phyloP scores from a whole-genome alignment of 2,888 invertebrate genomes.

The Luffia ferchaultella region DNA sequence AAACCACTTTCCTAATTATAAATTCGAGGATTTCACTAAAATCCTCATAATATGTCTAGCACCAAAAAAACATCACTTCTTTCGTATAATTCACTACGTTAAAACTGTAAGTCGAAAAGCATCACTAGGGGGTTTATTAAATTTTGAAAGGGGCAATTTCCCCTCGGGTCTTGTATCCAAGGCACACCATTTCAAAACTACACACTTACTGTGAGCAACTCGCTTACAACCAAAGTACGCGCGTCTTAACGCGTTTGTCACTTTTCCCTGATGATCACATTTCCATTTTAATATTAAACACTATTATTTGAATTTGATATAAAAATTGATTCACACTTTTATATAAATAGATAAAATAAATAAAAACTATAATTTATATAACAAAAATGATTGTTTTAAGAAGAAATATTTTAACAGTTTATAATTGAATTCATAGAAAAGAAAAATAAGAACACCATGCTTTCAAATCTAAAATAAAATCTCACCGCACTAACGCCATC shows the following conservation, averaged over 20 bases:
- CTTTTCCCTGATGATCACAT: constrained; percentile 51
- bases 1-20: too few species aligned
- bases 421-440: too few species aligned
- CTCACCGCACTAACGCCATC: too few species aligned
- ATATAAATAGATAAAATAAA: background rate
- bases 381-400: too few species aligned
- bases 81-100: background rate
- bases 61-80: too few species aligned
- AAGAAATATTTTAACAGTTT: too few species aligned
- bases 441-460: too few species aligned
- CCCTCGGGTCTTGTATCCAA: background rate
- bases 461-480: too few species aligned
- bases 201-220: constrained; percentile 65
- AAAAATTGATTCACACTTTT: background rate
- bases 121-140: background rate
- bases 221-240: constrained; percentile 66
- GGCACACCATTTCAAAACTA: constrained; percentile 23
- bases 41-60: too few species aligned
- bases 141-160: background rate
- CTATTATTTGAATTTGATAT: too few species aligned
- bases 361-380: background rate
- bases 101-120: background rate
- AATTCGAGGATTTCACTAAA: too few species aligned
- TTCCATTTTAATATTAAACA: constrained; percentile 18
- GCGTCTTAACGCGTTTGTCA: constrained; percentile 59